A percentile compares a stretch with the other conserved stretches of the same genome.
These are phyloP conservation scores for Eupithecia centaureata DNA, from an alignment of 2,888 invertebrate species.

Conservation along the genomic window DNA sequence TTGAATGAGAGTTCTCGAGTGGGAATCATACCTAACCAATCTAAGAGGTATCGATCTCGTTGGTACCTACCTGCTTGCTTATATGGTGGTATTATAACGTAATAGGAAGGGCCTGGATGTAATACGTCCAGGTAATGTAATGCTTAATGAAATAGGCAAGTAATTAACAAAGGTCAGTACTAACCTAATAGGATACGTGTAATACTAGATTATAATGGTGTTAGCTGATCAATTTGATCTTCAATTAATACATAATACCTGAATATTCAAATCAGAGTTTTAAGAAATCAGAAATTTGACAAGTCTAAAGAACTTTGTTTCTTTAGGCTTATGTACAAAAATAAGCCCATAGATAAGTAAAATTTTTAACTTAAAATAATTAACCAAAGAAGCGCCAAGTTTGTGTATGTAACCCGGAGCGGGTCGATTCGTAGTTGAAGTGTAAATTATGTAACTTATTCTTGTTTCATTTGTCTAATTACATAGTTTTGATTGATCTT, in stretches of 20 bases:
- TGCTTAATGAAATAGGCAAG: neutral
- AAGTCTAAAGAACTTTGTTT: too few relatives aligned
- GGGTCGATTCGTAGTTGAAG: too few relatives aligned
- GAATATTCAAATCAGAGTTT: too few relatives aligned
- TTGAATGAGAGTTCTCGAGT: conserved; percentile 23
- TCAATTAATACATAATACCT: neutral
- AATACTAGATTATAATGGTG: neutral
- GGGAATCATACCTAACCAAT: conserved; percentile 7
- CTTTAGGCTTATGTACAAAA: too few relatives aligned
- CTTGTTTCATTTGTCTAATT: neutral
- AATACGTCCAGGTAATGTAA: neutral
- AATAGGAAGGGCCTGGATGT: neutral
- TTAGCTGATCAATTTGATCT: neutral
- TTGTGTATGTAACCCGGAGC: too few relatives aligned
- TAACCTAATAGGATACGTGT: neutral
- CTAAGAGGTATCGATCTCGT: conserved; percentile 12
- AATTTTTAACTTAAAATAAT: too few relatives aligned
- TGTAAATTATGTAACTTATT: too few relatives aligned
- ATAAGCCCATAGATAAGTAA: too few relatives aligned
- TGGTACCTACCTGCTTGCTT: neutral
- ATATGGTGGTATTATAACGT: neutral
- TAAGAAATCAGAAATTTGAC: too few relatives aligned
- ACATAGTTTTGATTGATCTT: neutral
- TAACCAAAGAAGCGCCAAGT: too few relatives aligned
- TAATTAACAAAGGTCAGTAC: neutral